phyloP scores from a whole-genome alignment of 2,888 invertebrate species.

The Pollenia angustigena region DNA sequence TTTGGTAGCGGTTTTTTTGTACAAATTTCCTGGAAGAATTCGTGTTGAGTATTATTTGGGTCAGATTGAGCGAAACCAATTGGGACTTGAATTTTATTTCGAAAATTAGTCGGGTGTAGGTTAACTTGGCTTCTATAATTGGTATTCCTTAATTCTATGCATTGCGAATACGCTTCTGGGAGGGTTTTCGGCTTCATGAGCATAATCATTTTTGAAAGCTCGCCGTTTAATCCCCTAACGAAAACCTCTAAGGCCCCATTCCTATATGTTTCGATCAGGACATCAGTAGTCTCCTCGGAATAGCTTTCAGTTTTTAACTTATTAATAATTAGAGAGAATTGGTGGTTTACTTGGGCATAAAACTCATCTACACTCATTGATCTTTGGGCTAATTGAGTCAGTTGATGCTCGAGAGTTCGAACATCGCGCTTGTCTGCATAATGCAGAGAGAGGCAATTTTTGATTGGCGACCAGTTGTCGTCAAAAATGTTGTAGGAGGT shows the following conservation, averaged over 20 bases:
- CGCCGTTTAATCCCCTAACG: slow-evolving; percentile 62
- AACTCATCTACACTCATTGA: slow-evolving; percentile 52
- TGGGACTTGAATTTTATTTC: slow-evolving; percentile 28
- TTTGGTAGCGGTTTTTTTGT: slow-evolving; percentile 4
- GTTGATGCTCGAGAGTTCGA: slow-evolving; percentile 70
- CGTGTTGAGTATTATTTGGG: neutral
- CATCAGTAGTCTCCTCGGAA: slow-evolving; percentile 68
- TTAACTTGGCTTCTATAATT: slow-evolving; percentile 22
- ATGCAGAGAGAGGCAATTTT: slow-evolving; percentile 72
- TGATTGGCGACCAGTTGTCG: slow-evolving; percentile 69
- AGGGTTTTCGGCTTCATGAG: slow-evolving; percentile 32
- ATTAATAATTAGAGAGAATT: slow-evolving; percentile 72
- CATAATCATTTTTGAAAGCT: slow-evolving; percentile 51
- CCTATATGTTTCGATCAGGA: slow-evolving; percentile 69
- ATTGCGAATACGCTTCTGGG: slow-evolving; percentile 44
- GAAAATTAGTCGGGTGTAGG: slow-evolving; percentile 15
- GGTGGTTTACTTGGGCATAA: slow-evolving; percentile 70
- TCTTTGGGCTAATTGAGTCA: slow-evolving; percentile 38
- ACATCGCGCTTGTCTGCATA: slow-evolving; percentile 74
- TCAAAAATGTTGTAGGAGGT: no score
- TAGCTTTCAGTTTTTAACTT: slow-evolving; percentile 73
- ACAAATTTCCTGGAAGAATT: slow-evolving; percentile 10
- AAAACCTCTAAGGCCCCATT: slow-evolving; percentile 74
- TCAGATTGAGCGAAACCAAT: neutral
- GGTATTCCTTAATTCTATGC: slow-evolving; percentile 45